Conservation (phyloP, 2,888 invertebrate species). For the Conops quadrifasciatus region DNA sequence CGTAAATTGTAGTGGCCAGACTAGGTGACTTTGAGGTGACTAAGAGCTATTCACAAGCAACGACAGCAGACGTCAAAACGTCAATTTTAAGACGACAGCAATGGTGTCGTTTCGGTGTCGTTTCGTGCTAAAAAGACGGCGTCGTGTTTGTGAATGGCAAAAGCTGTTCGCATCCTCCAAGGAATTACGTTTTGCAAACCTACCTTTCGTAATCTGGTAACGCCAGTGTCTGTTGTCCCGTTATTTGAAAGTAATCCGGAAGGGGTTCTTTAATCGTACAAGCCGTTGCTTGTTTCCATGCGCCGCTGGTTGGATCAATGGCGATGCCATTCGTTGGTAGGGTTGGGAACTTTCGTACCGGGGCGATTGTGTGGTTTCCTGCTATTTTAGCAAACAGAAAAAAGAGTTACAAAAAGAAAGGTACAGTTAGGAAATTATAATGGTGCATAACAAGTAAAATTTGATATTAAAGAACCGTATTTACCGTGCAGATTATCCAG, state of each 20-base stretch:
- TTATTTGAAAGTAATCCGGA: slow-evolving; percentile 65
- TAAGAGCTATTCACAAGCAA: too few relatives aligned
- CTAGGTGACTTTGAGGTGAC: too few relatives aligned
- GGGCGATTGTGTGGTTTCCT: slow-evolving; percentile 67
- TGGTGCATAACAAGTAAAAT: too few relatives aligned
- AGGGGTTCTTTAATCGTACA: slow-evolving; percentile 64
- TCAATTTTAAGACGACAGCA: too few relatives aligned
- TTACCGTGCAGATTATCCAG: slow-evolving; percentile 70
- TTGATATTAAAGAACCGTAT: too few relatives aligned
- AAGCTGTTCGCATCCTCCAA: background rate
- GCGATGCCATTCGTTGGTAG: slow-evolving; percentile 65
- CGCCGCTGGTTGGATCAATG: slow-evolving; percentile 66
- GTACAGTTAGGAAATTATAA: slow-evolving; percentile 36
- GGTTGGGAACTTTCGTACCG: slow-evolving; percentile 66
- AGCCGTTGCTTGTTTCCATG: slow-evolving; percentile 64
- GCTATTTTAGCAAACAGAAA: slow-evolving; percentile 48
- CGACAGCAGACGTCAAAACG: too few relatives aligned
- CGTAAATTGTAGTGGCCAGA: too few relatives aligned
- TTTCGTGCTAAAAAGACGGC: too few relatives aligned
- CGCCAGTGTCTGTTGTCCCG: slow-evolving; percentile 57
- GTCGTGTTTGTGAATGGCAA: too few relatives aligned
- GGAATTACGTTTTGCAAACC: slow-evolving; percentile 41
- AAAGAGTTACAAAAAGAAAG: slow-evolving; percentile 42
- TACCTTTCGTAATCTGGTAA: slow-evolving; percentile 66
- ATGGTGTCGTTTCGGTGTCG: too few relatives aligned